phyloP scores from a whole-genome alignment of 2,797 vertebrate species.

The Gambusia yucatana region DNA sequence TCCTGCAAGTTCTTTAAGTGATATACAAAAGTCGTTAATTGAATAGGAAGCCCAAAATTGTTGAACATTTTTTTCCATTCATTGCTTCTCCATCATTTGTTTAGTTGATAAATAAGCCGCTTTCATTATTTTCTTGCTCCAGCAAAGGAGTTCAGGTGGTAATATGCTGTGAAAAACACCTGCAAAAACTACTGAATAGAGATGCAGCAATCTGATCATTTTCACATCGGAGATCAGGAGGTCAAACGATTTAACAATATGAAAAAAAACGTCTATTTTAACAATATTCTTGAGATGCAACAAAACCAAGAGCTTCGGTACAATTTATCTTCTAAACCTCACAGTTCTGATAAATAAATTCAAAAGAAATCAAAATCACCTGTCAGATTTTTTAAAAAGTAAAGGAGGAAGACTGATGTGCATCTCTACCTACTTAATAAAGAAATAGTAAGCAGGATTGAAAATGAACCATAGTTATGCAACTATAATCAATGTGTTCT shows the following conservation, averaged over 20 bases:
- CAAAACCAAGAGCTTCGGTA: background rate
- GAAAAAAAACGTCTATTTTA: background rate
- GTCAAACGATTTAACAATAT: background rate
- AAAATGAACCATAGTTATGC: background rate
- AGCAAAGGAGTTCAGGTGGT: background rate
- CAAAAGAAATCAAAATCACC: background rate
- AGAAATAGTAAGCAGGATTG: background rate
- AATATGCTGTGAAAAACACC: background rate
- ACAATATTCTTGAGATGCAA: background rate
- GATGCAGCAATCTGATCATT: background rate
- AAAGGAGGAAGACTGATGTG: background rate
- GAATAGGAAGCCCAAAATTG: background rate
- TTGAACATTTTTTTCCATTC: background rate
- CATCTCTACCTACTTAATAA: background rate
- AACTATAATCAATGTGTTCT: background rate
- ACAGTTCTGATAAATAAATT: background rate
- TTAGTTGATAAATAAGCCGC: background rate
- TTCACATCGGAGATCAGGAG: background rate
- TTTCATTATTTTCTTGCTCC: background rate
- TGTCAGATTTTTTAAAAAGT: background rate
- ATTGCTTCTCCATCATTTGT: background rate
- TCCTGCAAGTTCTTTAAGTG: background rate
- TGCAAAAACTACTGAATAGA: no score
- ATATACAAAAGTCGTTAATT: background rate
- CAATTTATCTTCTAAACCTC: background rate